Evolutionary conservation across 1,140 invertebrate species (phyloP).

Genomic region (Camponotus pennsylvanicus): DNA sequence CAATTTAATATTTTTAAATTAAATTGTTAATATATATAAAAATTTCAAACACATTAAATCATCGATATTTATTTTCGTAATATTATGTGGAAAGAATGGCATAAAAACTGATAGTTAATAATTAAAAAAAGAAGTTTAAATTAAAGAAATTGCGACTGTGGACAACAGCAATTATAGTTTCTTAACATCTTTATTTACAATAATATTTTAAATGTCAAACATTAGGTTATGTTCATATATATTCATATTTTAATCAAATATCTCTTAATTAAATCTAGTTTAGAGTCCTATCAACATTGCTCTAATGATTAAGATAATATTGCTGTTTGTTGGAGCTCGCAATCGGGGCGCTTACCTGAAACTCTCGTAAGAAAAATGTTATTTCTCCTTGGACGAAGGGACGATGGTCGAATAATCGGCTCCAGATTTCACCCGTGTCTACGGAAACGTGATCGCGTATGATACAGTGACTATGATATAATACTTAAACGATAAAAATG

Average conservation of each 20-base stretch:
- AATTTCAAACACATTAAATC: not conserved
- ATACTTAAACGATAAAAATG: constrained; percentile 44
- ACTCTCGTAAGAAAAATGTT: constrained; percentile 92
- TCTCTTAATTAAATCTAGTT: constrained; percentile 44
- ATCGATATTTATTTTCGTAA: not conserved
- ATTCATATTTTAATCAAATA: not conserved
- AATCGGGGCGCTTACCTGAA: constrained; percentile 89
- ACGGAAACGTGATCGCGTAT: constrained; percentile 60
- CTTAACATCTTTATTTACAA: not conserved
- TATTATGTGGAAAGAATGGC: not conserved
- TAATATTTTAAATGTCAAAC: not conserved
- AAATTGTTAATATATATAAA: not conserved
- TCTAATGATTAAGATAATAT: not conserved
- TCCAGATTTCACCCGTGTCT: constrained; percentile 94
- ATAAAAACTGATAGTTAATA: constrained; percentile 44
- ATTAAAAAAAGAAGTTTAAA: constrained; percentile 50
- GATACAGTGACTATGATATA: constrained; percentile 60
- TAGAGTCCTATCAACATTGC: not conserved
- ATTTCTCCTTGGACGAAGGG: constrained; percentile 94
- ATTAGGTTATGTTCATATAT: not conserved
- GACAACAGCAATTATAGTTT: not conserved
- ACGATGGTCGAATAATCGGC: constrained; percentile 93
- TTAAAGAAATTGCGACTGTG: not conserved
- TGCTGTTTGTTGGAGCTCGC: not conserved
- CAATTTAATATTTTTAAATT: not conserved